Base-by-base conservation (phyloP, 2,113 vertebrate species). In the Elaphurus davidianus region DNA sequence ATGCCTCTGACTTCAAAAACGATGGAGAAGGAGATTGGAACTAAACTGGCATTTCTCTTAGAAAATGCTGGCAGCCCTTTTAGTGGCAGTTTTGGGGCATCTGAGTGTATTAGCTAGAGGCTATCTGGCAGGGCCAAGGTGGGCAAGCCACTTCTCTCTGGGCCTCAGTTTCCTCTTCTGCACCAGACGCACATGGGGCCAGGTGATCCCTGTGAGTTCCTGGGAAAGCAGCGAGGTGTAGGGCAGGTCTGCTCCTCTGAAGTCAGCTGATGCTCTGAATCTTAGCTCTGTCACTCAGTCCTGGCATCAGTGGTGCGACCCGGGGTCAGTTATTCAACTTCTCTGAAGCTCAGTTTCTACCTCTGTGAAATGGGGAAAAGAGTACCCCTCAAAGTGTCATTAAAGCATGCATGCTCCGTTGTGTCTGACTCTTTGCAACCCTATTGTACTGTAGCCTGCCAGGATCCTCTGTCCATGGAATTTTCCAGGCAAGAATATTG, bases 11-110 rank as follows among this genome's bases (percentile, higher is more conserved):
- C 64, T 54, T 30, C 3, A 45, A 21, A 64, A 91, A 90, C 13
- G 2, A 30, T 59, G 15, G 84, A 62, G 13, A 85, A 94, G 87
- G 62, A 82, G 87, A 27, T 13, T 87, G 62, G 33, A 94, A 85
- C 59, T 76, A 82, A 97, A 54, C 64, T 86, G 90, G 25, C 67
- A 74, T 88, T 95, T 94, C 92, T 97, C 43, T 95, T 84, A 90
- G 88, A 96, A 97, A 90, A 81, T n/a, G 81, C 45, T 95, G 47
- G 87, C 50, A 82, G 64, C 76, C 62, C 87, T 92, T 90, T 87
- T 17, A 64, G 45, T 76, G 57, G 36, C 60, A 84, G 52, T 10
- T 60, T 97, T 96, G 79, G 84, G 85, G 45, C 67, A 36, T 67
- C 52, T 81, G 79, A 87, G 64, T 45, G 25, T 30, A 85, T 95